Evolutionary conservation across 2,113 vertebrate genomes (phyloP).

Genomic region (Desmodus rotundus): DNA sequence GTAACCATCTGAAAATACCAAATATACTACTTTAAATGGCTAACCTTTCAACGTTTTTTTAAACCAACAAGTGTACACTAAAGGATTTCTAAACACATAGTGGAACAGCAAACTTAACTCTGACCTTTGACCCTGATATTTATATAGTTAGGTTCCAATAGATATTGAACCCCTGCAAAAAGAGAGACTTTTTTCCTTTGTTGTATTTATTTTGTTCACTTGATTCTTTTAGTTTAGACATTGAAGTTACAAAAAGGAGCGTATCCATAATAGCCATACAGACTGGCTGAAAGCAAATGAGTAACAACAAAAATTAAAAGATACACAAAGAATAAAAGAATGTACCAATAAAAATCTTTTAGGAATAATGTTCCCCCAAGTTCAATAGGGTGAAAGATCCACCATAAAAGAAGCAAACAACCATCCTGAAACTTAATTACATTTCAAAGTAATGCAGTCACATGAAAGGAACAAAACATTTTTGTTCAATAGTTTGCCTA

Average conservation of each 20-base stretch:
- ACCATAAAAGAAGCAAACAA: background rate
- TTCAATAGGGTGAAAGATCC: background rate
- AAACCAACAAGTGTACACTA: conserved; percentile 62
- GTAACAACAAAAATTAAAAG: background rate
- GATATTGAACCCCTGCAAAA: conserved; percentile 48
- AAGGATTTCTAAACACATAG: conserved; percentile 50
- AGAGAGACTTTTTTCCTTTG: background rate
- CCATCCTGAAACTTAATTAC: background rate
- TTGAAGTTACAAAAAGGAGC: background rate
- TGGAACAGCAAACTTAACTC: conserved; percentile 61
- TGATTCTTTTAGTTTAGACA: background rate
- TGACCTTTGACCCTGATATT: conserved; percentile 32
- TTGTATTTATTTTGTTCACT: background rate
- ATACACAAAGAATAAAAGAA: conserved; percentile 1
- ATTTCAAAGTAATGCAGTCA: background rate
- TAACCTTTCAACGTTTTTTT: conserved; percentile 60
- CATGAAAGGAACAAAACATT: background rate
- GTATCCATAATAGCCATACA: rapidly evolving
- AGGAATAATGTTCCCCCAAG: background rate
- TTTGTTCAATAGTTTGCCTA: conserved; percentile 18
- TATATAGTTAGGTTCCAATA: conserved; percentile 8
- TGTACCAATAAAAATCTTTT: background rate
- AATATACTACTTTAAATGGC: conserved; percentile 57
- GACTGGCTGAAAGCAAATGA: background rate
- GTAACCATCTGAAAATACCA: conserved; percentile 59